These are phyloP conservation scores for Zosterops lateralis DNA, from an alignment of 2,113 vertebrate genomes.

Conservation along the genomic window DNA sequence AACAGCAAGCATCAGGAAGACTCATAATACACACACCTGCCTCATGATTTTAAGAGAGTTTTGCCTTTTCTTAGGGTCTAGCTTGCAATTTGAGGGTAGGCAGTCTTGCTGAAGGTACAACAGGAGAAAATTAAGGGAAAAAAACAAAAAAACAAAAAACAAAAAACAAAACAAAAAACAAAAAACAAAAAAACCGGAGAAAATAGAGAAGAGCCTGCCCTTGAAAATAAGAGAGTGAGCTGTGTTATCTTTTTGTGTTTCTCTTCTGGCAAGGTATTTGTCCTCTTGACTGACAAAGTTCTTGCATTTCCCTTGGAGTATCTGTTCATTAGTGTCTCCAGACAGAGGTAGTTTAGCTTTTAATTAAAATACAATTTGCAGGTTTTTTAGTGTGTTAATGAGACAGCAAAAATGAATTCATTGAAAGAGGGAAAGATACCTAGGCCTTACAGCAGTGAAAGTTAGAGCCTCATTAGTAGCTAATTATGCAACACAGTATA, in stretches of 20 bases:
- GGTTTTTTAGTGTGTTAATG: constrained; percentile 60
- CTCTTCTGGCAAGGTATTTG: not conserved
- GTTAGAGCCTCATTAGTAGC: constrained; percentile 66
- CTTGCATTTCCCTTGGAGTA: constrained; percentile 2
- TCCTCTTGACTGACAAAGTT: constrained; percentile 22
- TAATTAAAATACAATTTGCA: constrained; percentile 70
- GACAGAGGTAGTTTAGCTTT: constrained; percentile 62
- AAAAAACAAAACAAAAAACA: not conserved
- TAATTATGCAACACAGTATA: constrained; percentile 63
- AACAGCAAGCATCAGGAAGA: not conserved
- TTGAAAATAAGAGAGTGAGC: not conserved
- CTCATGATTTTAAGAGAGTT: not conserved
- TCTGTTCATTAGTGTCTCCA: constrained; percentile 50
- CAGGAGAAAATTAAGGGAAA: not conserved
- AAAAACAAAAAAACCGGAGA: not conserved
- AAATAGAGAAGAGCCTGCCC: not conserved
- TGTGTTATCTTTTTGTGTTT: not conserved
- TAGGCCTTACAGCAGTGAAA: constrained; percentile 47
- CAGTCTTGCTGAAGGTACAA: not conserved
- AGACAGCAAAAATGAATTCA: constrained; percentile 70
- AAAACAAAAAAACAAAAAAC: not conserved
- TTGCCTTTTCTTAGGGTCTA: not conserved
- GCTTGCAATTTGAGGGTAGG: not conserved
- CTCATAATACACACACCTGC: not conserved
- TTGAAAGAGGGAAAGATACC: constrained; percentile 52